Conservation (phyloP, 2,888 invertebrate genomes). For the Sesia bembeciformis region DNA sequence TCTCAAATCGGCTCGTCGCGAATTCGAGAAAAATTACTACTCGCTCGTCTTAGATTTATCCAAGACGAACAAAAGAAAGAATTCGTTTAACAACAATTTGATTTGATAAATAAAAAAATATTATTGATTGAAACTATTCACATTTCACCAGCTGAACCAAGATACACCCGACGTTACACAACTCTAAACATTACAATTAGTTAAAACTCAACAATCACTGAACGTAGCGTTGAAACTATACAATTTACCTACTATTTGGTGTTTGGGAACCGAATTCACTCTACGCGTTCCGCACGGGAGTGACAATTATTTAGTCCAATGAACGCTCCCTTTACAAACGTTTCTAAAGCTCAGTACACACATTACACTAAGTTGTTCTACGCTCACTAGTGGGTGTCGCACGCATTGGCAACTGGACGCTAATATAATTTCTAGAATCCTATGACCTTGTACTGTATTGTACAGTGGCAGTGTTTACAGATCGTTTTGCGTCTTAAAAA, state of each 20-base stretch:
- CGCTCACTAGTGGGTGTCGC: conserved; percentile 30
- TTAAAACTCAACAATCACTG: conserved; percentile 4
- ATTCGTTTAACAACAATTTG: too few relatives aligned
- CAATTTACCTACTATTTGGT: background rate
- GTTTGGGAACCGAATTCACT: background rate
- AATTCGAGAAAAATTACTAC: too few relatives aligned
- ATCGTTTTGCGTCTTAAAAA: background rate
- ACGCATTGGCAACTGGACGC: background rate
- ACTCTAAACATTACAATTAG: background rate
- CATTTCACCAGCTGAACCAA: background rate
- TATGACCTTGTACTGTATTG: background rate
- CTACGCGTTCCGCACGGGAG: background rate
- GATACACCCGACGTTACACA: background rate
- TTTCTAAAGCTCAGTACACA: conserved; percentile 54
- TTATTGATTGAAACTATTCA: too few relatives aligned
- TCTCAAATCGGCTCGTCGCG: too few relatives aligned
- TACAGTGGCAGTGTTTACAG: background rate
- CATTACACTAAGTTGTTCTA: conserved; percentile 47
- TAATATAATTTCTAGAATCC: background rate
- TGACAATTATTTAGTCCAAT: background rate
- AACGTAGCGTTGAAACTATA: conserved; percentile 1
- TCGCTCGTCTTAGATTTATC: too few relatives aligned
- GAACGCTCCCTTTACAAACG: conserved; percentile 10
- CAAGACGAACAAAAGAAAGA: too few relatives aligned
- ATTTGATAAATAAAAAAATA: too few relatives aligned